Evolutionary conservation across 2,113 vertebrate genomes (phyloP), one percentile per base, ranked within the genome.

Genomic region (Pleuronectes platessa): DNA sequence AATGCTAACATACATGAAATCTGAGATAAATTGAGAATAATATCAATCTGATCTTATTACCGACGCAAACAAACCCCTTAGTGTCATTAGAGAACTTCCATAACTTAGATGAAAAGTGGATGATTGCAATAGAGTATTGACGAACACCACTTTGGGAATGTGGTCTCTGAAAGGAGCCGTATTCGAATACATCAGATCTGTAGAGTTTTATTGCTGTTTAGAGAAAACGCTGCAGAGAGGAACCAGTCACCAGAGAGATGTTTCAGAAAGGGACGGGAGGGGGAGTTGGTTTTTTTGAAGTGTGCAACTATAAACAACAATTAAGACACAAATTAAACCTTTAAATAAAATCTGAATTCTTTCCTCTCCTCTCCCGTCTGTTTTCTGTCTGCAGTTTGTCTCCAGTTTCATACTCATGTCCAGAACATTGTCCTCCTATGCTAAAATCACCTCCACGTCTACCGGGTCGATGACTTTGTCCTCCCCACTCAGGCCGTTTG

Each of bases 381-480:
- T 47, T 21, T 11, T 12, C 11, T 40, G n/a, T 92, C 89, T 2
- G 92, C 90, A 0, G 20, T 37, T 12, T 40, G 8, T 92, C 89
- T 2, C 93, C 91, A 0, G 79, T 83, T 86, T 92, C 88, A 70
- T 74, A 88, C 75, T 92, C 88, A 0, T 83, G 74, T 74, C 78
- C 64, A 20, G 18, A 6, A 5, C 40, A 49, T 17, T 10, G 12
- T 62, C 83, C 5, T 55, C 79, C 84, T 84, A 88, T 7, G 88
- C 83, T 23, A 73, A 15, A 68, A 1, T 71, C 69, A 85, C 81
- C 55, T 81, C 82, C 61, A 90, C 89, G 17, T 90, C 79, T 3
- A 61, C 82, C 0, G 83, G 78, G 58, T 90, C 85, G 1, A 82
- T 24, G 0, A 60, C 65, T 49, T 78, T 66, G 27, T 79, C 77